Evolutionary conservation across 2,797 vertebrate species (phyloP).

Genomic region (Hydrophis major): DNA sequence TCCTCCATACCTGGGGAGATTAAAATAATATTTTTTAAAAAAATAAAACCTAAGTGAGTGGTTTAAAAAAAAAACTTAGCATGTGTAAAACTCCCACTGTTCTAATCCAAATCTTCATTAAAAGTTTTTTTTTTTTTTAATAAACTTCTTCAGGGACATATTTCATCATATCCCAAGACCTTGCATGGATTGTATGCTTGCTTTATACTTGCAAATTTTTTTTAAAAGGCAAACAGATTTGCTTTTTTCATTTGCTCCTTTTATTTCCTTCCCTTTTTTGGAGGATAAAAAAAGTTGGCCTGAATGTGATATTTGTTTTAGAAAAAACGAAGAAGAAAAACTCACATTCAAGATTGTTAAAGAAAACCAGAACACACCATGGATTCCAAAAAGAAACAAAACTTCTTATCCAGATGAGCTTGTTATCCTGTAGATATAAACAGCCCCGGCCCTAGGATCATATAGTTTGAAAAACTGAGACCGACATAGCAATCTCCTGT

Average conservation of each 20-base stretch:
- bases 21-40: neutral
- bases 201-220: neutral
- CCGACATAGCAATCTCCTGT: slow-evolving; percentile 51
- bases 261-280: slow-evolving; percentile 26
- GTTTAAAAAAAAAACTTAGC: neutral
- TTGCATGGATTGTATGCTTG: neutral
- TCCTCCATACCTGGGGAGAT: neutral
- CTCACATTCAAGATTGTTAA: slow-evolving; percentile 15
- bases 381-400: slow-evolving; percentile 59
- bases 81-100: no score
- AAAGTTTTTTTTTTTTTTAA: neutral
- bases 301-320: slow-evolving; percentile 59
- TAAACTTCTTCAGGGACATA: neutral
- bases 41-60: neutral
- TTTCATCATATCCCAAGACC: neutral
- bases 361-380: slow-evolving; percentile 15
- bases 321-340: slow-evolving; percentile 55
- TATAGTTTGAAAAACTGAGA: slow-evolving; percentile 59
- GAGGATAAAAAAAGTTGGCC: slow-evolving; percentile 33
- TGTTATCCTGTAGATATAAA: slow-evolving; percentile 52
- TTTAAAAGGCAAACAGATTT: neutral
- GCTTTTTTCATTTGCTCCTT: neutral
- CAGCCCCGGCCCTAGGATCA: slow-evolving; percentile 62
- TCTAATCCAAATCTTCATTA: neutral
- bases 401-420: neutral